Conservation (phyloP, 2,888 invertebrate genomes). For the Fragum sueziense region DNA sequence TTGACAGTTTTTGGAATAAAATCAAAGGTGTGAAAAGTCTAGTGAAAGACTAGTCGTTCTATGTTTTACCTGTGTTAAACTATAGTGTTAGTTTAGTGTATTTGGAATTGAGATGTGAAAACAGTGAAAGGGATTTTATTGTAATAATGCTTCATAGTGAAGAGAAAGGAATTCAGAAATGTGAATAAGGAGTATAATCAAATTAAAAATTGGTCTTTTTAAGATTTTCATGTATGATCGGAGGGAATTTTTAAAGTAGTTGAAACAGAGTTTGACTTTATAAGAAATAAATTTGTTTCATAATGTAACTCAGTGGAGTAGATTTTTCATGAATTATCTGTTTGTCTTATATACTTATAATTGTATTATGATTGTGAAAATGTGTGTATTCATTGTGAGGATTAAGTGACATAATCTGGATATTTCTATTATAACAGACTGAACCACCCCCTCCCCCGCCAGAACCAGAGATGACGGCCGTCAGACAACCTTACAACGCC, state of each 20-base stretch:
- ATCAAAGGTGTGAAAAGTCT: constrained; percentile 16
- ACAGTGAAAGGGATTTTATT: too few species aligned
- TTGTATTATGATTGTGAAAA: neutral
- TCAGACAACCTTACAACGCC: constrained; percentile 5
- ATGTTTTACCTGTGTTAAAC: neutral
- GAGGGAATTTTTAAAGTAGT: too few species aligned
- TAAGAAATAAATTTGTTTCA: too few species aligned
- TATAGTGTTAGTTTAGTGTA: too few species aligned
- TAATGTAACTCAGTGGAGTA: too few species aligned
- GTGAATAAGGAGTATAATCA: too few species aligned
- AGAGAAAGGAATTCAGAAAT: too few species aligned
- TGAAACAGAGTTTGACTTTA: too few species aligned
- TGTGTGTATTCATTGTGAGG: neutral
- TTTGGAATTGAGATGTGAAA: too few species aligned
- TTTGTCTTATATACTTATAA: neutral
- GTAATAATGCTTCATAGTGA: too few species aligned
- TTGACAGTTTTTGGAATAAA: constrained; percentile 20
- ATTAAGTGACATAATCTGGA: constrained; percentile 1
- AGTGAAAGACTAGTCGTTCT: neutral
- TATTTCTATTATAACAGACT: constrained; percentile 21
- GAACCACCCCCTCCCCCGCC: constrained; percentile 4
- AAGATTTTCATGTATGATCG: too few species aligned
- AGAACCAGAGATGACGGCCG: constrained; percentile 12
- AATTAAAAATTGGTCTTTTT: too few species aligned
- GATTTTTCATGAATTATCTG: neutral